These are phyloP conservation scores for Allophyes oxyacanthae DNA, from an alignment of 2,888 invertebrate species.

Conservation along the genomic window DNA sequence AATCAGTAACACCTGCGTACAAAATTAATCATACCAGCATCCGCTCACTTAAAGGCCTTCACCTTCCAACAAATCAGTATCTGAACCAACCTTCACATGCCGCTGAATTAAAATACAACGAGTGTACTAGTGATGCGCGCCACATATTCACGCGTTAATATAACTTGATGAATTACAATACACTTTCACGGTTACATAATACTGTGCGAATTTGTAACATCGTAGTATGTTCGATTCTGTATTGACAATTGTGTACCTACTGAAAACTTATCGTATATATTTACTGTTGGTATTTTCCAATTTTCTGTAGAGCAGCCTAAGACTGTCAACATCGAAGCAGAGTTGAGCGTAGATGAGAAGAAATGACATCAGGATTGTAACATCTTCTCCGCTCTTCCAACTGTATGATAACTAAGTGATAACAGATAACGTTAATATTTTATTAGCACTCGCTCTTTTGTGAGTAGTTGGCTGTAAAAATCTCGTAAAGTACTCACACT, in stretches of 20 bases:
- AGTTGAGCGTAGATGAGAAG: no score
- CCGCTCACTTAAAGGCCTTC: slow-evolving; percentile 50
- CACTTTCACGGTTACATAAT: slow-evolving; percentile 84
- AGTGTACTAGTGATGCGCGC: slow-evolving; percentile 67
- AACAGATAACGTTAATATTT: no score
- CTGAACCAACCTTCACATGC: slow-evolving; percentile 35
- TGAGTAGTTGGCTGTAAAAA: no score
- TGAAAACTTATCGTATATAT: slow-evolving; percentile 12
- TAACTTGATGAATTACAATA: slow-evolving; percentile 82
- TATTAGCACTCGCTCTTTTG: no score
- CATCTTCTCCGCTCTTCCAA: no score
- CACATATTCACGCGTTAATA: slow-evolving; percentile 71
- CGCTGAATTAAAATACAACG: slow-evolving; percentile 66
- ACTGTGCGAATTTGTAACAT: slow-evolving; percentile 51
- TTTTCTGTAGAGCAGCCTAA: no score
- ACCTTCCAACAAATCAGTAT: slow-evolving; percentile 32
- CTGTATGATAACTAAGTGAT: no score
- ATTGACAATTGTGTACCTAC: slow-evolving; percentile 9
- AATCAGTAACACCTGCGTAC: slow-evolving; percentile 33
- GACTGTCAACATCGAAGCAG: no score
- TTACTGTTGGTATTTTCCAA: not conserved
- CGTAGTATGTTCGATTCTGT: slow-evolving; percentile 24
- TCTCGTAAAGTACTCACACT: no score
- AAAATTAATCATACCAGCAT: slow-evolving; percentile 16
- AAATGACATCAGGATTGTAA: no score